phyloP scores from a whole-genome alignment of 2,797 vertebrate species.

The Darevskia mixta region DNA sequence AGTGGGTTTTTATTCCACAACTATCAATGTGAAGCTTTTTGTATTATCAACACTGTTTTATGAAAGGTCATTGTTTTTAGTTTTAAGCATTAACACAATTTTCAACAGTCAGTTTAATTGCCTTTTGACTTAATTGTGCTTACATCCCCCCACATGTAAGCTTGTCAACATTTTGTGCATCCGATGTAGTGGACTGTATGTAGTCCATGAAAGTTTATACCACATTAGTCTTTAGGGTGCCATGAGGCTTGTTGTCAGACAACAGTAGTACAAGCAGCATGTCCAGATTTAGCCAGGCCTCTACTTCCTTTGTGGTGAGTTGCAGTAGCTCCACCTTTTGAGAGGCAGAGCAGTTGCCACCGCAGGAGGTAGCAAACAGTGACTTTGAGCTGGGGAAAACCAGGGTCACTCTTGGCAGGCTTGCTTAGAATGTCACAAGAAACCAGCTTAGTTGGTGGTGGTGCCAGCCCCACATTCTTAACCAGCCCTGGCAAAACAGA shows the following conservation, averaged over 20 bases:
- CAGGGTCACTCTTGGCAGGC: neutral
- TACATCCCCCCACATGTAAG: too few relatives aligned
- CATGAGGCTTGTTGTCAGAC: neutral
- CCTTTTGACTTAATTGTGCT: too few relatives aligned
- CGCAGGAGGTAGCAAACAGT: too few relatives aligned
- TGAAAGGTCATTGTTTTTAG: too few relatives aligned
- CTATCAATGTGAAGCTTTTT: neutral
- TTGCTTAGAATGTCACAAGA: neutral
- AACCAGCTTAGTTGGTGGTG: neutral
- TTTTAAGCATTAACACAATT: too few relatives aligned
- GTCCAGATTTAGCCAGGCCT: neutral
- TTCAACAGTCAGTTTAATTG: too few relatives aligned
- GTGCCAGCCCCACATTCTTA: neutral
- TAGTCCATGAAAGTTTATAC: too few relatives aligned
- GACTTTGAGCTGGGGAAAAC: neutral
- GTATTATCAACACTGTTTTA: too few relatives aligned
- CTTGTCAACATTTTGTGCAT: neutral
- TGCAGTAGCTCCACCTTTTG: neutral
- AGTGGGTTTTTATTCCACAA: neutral
- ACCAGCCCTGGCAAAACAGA: rapidly evolving
- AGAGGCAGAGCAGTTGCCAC: neutral
- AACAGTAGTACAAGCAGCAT: neutral
- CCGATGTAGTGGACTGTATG: neutral
- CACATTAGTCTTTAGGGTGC: too few relatives aligned
- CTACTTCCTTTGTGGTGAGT: neutral